A percentile compares a stretch with the other conserved stretches of the same genome.
Evolutionary conservation across 2,797 vertebrate genomes (phyloP).

Genomic region (Protosalanx chinensis): DNA sequence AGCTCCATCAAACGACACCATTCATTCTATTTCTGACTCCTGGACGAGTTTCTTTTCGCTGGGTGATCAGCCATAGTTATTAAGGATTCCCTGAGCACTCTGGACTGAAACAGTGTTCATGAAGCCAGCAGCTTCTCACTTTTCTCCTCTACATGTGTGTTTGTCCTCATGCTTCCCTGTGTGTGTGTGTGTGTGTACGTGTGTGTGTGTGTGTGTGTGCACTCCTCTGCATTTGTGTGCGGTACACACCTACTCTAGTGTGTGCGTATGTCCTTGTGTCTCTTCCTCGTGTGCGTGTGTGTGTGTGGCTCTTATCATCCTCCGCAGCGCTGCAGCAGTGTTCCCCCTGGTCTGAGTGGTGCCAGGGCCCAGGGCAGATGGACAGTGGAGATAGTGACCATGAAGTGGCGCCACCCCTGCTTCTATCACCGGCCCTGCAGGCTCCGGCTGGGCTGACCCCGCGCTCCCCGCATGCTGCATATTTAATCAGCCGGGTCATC

Average conservation of each 20-base stretch:
- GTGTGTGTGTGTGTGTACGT: conserved; percentile 7
- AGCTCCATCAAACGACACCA: conserved; percentile 8
- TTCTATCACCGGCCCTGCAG: conserved; percentile 71
- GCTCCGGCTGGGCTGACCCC: conserved; percentile 67
- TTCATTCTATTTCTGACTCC: conserved; percentile 16
- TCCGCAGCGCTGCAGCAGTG: conserved; percentile 35
- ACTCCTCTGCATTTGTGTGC: conserved; percentile 8
- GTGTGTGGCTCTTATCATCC: conserved; percentile 55
- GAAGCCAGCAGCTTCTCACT: conserved; percentile 32
- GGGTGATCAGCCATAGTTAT: neutral
- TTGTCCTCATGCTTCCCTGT: conserved; percentile 25
- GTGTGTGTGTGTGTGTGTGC: conserved; percentile 18
- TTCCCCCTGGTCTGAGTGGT: conserved; percentile 60
- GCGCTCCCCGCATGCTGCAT: conserved; percentile 68
- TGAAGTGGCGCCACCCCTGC: conserved; percentile 66
- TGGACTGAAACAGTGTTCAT: conserved; percentile 33
- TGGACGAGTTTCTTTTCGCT: neutral
- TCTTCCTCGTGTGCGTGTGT: neutral
- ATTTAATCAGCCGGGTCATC: conserved; percentile 74
- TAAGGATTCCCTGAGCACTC: conserved; percentile 34
- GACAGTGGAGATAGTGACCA: conserved; percentile 77
- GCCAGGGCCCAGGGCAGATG: conserved; percentile 72
- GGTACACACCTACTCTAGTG: conserved; percentile 13
- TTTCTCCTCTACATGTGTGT: conserved; percentile 28
- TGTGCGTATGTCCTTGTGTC: conserved; percentile 23